Conservation (phyloP, 2,888 invertebrate genomes). For the Drosophila neotestacea region DNA sequence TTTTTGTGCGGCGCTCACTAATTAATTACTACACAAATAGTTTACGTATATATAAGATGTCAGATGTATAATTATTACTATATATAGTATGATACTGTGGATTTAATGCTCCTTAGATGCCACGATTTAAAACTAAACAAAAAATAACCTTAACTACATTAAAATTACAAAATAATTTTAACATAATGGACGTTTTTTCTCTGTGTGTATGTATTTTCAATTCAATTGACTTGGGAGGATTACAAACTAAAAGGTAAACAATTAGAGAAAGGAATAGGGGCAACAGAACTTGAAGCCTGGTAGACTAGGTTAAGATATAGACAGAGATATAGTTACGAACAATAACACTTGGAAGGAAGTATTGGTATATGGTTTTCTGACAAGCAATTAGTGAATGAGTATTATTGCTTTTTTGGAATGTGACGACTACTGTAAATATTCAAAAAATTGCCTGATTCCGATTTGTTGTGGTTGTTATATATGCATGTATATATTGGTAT, state of each 20-base stretch:
- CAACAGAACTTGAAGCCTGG: not conserved
- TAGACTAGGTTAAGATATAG: constrained; percentile 12
- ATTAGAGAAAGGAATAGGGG: not conserved
- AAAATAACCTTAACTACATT: constrained; percentile 3
- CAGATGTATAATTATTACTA: constrained; percentile 12
- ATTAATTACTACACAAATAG: constrained; percentile 16
- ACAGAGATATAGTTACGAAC: not conserved
- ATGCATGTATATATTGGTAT: constrained; percentile 17
- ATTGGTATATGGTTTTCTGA: not conserved
- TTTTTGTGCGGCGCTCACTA: constrained; percentile 33
- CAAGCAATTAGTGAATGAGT: constrained; percentile 7
- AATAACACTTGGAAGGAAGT: too few relatives aligned
- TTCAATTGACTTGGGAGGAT: constrained; percentile 8
- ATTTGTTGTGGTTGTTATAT: constrained; percentile 17
- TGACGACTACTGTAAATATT: constrained; percentile 36
- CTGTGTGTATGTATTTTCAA: not conserved
- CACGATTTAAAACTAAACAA: constrained; percentile 5
- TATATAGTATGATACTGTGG: constrained; percentile 2
- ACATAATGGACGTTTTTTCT: constrained; percentile 29
- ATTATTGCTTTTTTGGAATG: constrained; percentile 2
- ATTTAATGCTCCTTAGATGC: constrained; percentile 20
- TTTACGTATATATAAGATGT: constrained; percentile 13
- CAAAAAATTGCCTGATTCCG: constrained; percentile 43
- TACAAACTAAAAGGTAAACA: not conserved
- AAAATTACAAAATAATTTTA: constrained; percentile 9